Evolutionary conservation across 2,797 vertebrate species (phyloP).

Genomic region (Oreochromis mossambicus): DNA sequence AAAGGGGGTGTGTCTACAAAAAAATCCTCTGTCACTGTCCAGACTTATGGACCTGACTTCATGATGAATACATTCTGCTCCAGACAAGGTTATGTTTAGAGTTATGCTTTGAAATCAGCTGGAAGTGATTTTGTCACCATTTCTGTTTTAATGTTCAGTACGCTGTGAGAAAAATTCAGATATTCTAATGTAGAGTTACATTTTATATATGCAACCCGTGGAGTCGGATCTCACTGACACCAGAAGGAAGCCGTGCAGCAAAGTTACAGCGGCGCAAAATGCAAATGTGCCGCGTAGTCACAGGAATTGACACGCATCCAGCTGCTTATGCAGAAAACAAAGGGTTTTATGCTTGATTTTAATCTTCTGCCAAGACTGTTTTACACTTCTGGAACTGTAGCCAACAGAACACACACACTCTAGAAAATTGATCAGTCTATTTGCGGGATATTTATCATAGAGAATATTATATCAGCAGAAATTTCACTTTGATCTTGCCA

Average conservation of each 20-base stretch:
- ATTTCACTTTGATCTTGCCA: neutral
- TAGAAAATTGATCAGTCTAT: neutral
- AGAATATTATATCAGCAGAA: neutral
- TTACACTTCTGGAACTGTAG: neutral
- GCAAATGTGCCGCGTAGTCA: fast-evolving
- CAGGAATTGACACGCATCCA: neutral
- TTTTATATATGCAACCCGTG: neutral
- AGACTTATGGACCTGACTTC: neutral
- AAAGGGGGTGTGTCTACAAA: no score
- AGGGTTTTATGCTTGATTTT: neutral
- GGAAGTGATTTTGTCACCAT: neutral
- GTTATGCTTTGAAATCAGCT: neutral
- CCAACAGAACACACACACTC: neutral
- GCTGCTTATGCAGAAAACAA: neutral
- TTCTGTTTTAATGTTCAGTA: neutral
- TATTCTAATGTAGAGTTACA: neutral
- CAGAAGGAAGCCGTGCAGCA: neutral
- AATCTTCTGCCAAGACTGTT: neutral
- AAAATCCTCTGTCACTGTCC: neutral
- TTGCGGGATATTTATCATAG: neutral
- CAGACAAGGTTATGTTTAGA: neutral
- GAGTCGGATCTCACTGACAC: neutral
- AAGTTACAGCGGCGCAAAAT: neutral
- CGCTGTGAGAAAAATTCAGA: neutral
- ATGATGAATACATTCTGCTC: fast-evolving